These are phyloP conservation scores for Astreopora myriophthalma DNA, from an alignment of 64 coral and sea anemone species.

Conservation along the genomic window DNA sequence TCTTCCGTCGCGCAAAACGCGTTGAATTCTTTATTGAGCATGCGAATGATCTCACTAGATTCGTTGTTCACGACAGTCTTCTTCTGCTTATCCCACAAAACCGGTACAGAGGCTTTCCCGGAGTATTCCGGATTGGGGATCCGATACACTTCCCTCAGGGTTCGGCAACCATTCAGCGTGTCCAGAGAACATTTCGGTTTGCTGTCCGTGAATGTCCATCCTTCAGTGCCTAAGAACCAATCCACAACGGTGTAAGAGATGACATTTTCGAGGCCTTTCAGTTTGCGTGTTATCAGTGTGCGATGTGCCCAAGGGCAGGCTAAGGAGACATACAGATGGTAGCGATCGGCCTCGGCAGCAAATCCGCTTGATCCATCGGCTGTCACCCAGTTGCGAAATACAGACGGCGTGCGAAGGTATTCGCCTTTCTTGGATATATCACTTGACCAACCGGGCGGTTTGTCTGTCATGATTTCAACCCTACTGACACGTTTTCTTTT, in stretches of 20 bases:
- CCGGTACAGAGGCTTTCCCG: conserved; percentile 76
- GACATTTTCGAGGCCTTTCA: conserved; percentile 85
- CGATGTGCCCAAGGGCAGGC: conserved; percentile 92
- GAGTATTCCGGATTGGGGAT: conserved; percentile 58
- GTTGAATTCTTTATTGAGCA: conserved; percentile 90
- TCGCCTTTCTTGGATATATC: conserved; percentile 71
- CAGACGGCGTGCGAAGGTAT: conserved; percentile 45
- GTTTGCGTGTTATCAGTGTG: conserved; percentile 67
- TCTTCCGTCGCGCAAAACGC: conserved; percentile 82
- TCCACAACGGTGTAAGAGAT: conserved; percentile 90
- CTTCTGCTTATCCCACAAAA: conserved; percentile 87
- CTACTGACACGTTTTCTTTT: too few species aligned
- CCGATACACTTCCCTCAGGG: conserved; percentile 77
- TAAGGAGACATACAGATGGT: conserved; percentile 83
- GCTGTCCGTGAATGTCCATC: conserved; percentile 78
- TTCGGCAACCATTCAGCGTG: conserved; percentile 78
- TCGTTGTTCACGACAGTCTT: conserved; percentile 89
- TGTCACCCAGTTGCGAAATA: conserved; percentile 74
- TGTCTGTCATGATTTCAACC: background rate
- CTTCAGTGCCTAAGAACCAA: conserved; percentile 61
- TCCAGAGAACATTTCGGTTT: conserved; percentile 82
- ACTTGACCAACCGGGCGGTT: conserved; percentile 8
- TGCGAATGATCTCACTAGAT: conserved; percentile 93
- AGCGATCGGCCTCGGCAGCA: conserved; percentile 78
- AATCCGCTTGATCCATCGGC: conserved; percentile 81